These are phyloP conservation scores for Etheostoma perlongum DNA, from an alignment of 2,797 vertebrate species.

Conservation along the genomic window DNA sequence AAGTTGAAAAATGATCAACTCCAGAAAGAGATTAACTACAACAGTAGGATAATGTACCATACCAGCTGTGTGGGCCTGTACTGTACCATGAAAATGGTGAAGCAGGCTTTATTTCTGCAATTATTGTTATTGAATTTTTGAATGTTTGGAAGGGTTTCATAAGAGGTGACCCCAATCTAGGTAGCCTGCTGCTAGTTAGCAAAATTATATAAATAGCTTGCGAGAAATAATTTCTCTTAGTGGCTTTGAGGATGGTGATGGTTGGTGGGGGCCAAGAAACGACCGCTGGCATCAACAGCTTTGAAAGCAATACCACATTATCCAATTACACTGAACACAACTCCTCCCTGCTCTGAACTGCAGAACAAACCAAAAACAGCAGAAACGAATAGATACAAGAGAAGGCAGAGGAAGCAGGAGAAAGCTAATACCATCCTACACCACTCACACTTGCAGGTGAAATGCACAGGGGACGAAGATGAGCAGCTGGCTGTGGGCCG, in stretches of 20 bases:
- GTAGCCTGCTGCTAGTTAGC: not conserved
- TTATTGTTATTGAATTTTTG: too few species aligned
- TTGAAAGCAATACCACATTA: conserved; percentile 47
- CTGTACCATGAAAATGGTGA: not conserved
- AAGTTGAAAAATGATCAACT: conserved; percentile 6
- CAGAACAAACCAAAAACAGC: conserved; percentile 36
- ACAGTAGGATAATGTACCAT: not conserved
- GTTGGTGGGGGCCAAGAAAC: conserved; percentile 30
- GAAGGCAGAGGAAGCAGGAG: conserved; percentile 17
- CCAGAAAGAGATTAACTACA: not conserved
- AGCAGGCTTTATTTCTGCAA: not conserved
- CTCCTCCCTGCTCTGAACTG: conserved; percentile 38
- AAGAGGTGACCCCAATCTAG: not conserved
- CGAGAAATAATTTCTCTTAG: conserved; percentile 24
- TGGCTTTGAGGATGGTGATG: conserved; percentile 29
- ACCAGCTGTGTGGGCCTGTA: conserved; percentile 1
- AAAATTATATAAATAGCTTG: not conserved
- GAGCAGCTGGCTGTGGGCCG: conserved; percentile 15
- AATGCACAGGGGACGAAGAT: conserved; percentile 10
- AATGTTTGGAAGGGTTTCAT: not conserved
- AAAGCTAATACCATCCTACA: conserved; percentile 28
- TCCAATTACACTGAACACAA: conserved; percentile 56
- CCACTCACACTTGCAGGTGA: conserved; percentile 33
- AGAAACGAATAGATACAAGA: conserved; percentile 34
- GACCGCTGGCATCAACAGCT: conserved; percentile 36